A percentile compares a stretch with the other conserved stretches of the same genome.
phyloP scores from a whole-genome alignment of 2,888 invertebrate species.

The Tiphia femorata region DNA sequence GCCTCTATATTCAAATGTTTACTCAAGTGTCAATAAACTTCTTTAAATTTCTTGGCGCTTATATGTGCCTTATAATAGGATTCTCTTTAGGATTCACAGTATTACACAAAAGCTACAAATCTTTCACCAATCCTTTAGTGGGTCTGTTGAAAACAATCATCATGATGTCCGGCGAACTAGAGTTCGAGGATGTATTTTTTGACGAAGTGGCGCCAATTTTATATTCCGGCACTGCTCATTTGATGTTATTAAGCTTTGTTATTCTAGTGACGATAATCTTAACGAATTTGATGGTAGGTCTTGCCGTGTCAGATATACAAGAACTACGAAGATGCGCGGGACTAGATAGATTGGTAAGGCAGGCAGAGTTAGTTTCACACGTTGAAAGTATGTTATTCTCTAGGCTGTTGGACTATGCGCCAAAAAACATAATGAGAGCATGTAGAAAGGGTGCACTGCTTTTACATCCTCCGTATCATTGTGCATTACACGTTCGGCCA shows the following conservation, averaged over 20 bases:
- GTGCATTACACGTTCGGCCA: conserved; percentile 81
- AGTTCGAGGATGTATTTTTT: conserved; percentile 88
- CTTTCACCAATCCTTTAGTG: conserved; percentile 76
- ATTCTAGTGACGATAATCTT: conserved; percentile 85
- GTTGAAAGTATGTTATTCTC: conserved; percentile 88
- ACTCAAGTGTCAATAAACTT: conserved; percentile 86
- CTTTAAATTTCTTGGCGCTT: conserved; percentile 84
- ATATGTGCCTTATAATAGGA: conserved; percentile 83
- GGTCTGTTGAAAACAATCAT: conserved; percentile 83
- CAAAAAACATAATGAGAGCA: conserved; percentile 75
- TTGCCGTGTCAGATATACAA: conserved; percentile 88
- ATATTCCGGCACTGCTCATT: conserved; percentile 81
- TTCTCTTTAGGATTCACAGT: conserved; percentile 88
- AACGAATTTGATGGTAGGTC: conserved; percentile 85
- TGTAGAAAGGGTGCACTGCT: conserved; percentile 81
- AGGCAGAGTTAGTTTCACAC: conserved; percentile 85
- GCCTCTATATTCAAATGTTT: conserved; percentile 90
- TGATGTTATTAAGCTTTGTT: conserved; percentile 83
- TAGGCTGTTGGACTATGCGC: conserved; percentile 77
- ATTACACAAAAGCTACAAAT: conserved; percentile 81
- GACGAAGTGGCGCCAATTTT: conserved; percentile 69
- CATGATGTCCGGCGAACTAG: conserved; percentile 91
- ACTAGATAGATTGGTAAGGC: conserved; percentile 82
- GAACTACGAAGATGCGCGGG: conserved; percentile 86
- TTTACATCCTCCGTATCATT: conserved; percentile 81